phyloP scores from a whole-genome alignment of 2,888 invertebrate genomes.

The Cecidostiba fungosa region DNA sequence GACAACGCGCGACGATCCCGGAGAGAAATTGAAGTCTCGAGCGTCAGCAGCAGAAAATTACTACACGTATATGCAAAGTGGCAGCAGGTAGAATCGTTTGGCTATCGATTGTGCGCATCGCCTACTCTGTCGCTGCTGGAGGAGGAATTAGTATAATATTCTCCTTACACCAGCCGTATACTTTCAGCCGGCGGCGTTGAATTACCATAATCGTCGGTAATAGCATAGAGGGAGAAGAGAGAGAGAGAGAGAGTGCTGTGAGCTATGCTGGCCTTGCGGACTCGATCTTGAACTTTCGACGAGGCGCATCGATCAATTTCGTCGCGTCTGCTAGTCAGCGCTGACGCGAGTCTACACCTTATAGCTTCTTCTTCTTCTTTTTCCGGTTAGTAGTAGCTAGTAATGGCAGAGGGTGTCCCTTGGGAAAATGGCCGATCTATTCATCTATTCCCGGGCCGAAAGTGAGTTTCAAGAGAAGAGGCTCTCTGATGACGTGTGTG shows the following conservation, averaged over 20 bases:
- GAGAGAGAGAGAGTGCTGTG: neutral
- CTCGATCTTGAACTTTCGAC: slow-evolving; percentile 58
- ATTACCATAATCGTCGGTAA: slow-evolving; percentile 59
- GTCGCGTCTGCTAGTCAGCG: neutral
- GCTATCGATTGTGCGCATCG: slow-evolving; percentile 36
- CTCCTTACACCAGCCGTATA: slow-evolving; percentile 10
- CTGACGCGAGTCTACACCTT: slow-evolving; percentile 19
- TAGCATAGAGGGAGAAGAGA: slow-evolving; percentile 12
- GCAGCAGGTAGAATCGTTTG: slow-evolving; percentile 37
- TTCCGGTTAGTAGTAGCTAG: neutral
- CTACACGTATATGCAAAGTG: slow-evolving; percentile 35
- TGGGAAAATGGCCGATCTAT: neutral
- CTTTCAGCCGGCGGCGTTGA: neutral
- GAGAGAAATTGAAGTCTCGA: slow-evolving; percentile 17
- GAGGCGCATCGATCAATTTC: slow-evolving; percentile 51
- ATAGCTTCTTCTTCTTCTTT: neutral
- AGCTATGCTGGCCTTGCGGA: slow-evolving; percentile 48
- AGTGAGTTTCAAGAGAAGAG: neutral
- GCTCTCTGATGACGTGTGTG: neutral
- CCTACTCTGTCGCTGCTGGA: neutral
- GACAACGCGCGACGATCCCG: neutral
- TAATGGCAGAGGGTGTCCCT: neutral
- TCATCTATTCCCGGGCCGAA: neutral
- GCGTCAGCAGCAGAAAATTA: slow-evolving; percentile 42
- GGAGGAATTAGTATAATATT: slow-evolving; percentile 54